These are phyloP conservation scores for Chlorodrepanis virens DNA, from an alignment of 2,113 vertebrate species.

Conservation along the genomic window DNA sequence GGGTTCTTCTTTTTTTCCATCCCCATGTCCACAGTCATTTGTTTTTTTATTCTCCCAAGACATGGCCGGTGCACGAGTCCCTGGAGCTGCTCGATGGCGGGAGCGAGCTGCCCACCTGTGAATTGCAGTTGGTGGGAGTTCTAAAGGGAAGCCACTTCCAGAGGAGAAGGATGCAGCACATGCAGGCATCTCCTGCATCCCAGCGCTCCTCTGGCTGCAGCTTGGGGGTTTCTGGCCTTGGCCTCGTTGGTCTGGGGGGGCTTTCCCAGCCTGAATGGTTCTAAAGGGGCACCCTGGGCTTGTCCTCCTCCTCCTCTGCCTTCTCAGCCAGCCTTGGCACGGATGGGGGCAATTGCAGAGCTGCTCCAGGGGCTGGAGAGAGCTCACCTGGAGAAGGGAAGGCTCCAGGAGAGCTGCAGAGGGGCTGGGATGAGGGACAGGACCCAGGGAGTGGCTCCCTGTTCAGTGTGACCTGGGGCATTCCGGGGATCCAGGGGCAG, in stretches of 20 bases:
- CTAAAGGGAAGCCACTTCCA: background rate
- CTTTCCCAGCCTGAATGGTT: background rate
- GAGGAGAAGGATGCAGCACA: background rate
- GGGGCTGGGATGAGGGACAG: background rate
- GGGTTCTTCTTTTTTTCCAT: background rate
- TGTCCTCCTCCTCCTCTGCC: accelerated
- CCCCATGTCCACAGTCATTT: background rate
- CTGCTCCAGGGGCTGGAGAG: background rate
- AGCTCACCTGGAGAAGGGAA: background rate
- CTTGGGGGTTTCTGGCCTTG: background rate
- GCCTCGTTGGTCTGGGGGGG: background rate
- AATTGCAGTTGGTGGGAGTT: background rate
- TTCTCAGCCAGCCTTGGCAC: accelerated
- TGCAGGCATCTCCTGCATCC: background rate
- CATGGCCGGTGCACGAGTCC: background rate
- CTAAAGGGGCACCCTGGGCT: background rate
- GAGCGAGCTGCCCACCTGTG: background rate
- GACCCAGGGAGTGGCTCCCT: background rate
- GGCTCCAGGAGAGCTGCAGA: background rate
- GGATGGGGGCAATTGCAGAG: background rate
- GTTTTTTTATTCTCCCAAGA: background rate
- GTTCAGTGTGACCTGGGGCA: background rate
- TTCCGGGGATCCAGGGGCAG: background rate
- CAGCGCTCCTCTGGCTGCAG: accelerated
- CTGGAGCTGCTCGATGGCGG: background rate